Base-by-base conservation (phyloP, 2,113 vertebrate species). In the Nothobranchius kuhntae region DNA sequence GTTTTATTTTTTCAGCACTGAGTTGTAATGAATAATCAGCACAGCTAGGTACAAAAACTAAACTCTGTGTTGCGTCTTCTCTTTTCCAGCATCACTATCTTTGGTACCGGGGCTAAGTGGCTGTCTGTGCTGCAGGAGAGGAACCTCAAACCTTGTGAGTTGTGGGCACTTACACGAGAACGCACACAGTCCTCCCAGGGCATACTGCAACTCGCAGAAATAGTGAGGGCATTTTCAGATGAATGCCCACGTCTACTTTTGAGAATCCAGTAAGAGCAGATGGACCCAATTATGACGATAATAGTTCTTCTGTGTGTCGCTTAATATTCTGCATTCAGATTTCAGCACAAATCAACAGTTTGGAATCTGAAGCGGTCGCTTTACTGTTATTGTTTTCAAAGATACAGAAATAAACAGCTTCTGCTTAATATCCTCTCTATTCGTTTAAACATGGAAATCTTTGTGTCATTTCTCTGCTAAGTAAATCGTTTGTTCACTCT, bases 81-180 rank as follows among this genome's bases (percentile, higher is more conserved):
- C 9, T 71, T 63, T n/a, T 71, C 38, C 81, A 99, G 98, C 71
- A 97, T 99, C 90, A 98, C 96, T 38, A 92, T 99, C 78, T 95
- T 99, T 47, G 96, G 96, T 30, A 98, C 96, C 0, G 95, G 98
- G 8, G 96, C 98, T 14, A 99, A 99, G 89, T 99, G 97, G 97
- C 88, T 99, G 81, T 74, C 96, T 2, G 95, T 98, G 67, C 90
- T 98, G 13, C 95, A 99, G 80, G 95, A 98, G 91, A 95, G 89
- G 60, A 92, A 94, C 65, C 81, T 98, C 60, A 96, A 94, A 78
- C 98, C 97, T 26, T 90, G 98, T 99, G 89, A 95, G 94, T 78
- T 38, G 59, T 61, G 30, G 35, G 61, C n/a, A 9, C 30, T 68
- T 71, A 68, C 57, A 54, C 24, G 54, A 7, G 42, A 70, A 59